These are phyloP conservation scores for Brachyrhaphis roseni DNA, from an alignment of 2,797 vertebrate genomes.

Conservation along the genomic window DNA sequence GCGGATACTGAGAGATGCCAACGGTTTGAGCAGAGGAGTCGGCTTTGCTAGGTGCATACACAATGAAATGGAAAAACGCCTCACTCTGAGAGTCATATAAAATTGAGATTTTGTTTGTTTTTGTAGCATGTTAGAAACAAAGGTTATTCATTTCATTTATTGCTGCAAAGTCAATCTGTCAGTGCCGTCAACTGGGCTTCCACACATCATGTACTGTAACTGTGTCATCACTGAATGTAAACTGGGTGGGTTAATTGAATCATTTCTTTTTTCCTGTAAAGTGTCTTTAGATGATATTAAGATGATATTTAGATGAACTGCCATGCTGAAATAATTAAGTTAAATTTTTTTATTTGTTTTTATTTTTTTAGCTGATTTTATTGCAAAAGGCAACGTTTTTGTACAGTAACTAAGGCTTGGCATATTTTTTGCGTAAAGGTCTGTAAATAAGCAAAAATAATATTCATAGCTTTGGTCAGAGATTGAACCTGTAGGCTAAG, in stretches of 20 bases:
- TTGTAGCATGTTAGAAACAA: background rate
- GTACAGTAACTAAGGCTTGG: background rate
- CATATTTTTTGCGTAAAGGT: background rate
- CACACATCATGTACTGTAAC: too few relatives aligned
- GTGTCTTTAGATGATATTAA: background rate
- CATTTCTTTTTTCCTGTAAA: background rate
- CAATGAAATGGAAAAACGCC: background rate
- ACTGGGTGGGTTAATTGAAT: background rate
- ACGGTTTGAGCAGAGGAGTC: slow-evolving; percentile 95
- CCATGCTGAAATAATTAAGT: background rate
- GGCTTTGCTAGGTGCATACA: slow-evolving; percentile 91
- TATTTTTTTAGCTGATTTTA: background rate
- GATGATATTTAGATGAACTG: too few relatives aligned
- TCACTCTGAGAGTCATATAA: background rate
- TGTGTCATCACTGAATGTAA: background rate
- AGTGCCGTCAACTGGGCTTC: background rate
- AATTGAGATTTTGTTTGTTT: background rate
- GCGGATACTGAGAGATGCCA: slow-evolving; percentile 95
- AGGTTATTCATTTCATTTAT: background rate
- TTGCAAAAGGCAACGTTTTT: background rate
- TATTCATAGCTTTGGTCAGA: background rate
- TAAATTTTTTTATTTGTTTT: background rate
- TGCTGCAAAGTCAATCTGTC: background rate
- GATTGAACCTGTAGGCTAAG: background rate
- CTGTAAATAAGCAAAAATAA: background rate